These are phyloP conservation scores for Acleris holmiana DNA, from an alignment of 2,888 invertebrate species.

Conservation along the genomic window DNA sequence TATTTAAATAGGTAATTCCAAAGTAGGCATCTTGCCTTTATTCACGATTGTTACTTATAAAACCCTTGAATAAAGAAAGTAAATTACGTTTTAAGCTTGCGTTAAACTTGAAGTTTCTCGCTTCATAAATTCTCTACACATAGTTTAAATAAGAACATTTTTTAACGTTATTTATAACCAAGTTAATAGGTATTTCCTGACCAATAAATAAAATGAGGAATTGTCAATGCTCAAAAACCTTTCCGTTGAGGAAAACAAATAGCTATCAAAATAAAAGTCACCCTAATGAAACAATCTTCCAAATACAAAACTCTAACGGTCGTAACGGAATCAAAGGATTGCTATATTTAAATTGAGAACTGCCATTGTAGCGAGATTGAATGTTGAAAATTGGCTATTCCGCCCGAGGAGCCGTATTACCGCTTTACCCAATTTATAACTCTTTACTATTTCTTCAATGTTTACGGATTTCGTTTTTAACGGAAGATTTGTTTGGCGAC, in stretches of 20 bases:
- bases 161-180: too few relatives aligned
- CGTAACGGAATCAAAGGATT: conserved; percentile 43
- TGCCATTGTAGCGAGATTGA: conserved; percentile 68
- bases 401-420: conserved; percentile 68
- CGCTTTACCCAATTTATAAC: conserved; percentile 78
- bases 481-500: not conserved
- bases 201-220: too few relatives aligned
- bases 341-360: conserved; percentile 72
- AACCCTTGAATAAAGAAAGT: too few relatives aligned
- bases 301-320: conserved; percentile 16
- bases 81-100: too few relatives aligned
- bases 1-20: too few relatives aligned
- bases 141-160: too few relatives aligned
- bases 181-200: too few relatives aligned
- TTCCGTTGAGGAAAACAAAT: not conserved
- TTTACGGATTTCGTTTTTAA: conserved; percentile 40
- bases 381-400: conserved; percentile 82
- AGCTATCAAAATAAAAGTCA: conserved; percentile 7
- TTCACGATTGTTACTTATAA: too few relatives aligned
- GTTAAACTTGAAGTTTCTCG: too few relatives aligned
- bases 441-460: conserved; percentile 69
- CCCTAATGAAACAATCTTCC: conserved; percentile 17
- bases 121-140: too few relatives aligned
- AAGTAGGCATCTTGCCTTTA: too few relatives aligned
- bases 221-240: too few relatives aligned